Conservation (phyloP, 2,113 vertebrate genomes). For the Nanorana parkeri region DNA sequence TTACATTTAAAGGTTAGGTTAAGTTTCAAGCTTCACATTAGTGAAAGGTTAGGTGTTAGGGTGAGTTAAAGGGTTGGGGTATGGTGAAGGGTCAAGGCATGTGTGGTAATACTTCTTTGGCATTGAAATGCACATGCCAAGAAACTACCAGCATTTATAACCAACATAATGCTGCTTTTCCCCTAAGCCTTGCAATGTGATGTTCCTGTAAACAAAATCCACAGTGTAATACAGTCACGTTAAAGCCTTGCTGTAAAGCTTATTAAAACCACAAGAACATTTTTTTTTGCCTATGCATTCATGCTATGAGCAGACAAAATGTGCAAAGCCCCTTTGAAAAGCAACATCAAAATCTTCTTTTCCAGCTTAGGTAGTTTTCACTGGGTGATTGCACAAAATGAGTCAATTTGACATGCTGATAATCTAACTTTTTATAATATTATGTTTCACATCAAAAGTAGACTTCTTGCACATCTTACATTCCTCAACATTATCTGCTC, state of each 20-base stretch:
- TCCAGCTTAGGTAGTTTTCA: neutral
- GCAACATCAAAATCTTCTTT: slow-evolving; percentile 32
- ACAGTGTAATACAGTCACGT: neutral
- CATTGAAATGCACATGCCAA: too few relatives aligned
- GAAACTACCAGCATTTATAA: too few relatives aligned
- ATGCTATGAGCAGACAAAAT: neutral
- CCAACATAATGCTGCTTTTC: too few relatives aligned
- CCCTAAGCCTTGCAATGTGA: neutral
- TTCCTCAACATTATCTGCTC: neutral
- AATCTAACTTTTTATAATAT: slow-evolving; percentile 19
- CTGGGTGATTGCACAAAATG: neutral
- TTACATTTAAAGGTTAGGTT: too few relatives aligned
- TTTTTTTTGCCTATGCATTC: neutral
- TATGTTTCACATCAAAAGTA: slow-evolving; percentile 23
- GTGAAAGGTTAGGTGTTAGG: too few relatives aligned
- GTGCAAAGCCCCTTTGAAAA: slow-evolving; percentile 16
- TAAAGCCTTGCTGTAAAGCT: neutral
- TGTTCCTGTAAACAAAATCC: neutral
- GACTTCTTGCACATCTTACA: neutral
- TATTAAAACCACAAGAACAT: neutral
- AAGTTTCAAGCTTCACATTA: too few relatives aligned
- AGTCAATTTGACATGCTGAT: slow-evolving; percentile 3
- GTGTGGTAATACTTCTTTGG: too few relatives aligned
- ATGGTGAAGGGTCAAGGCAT: too few relatives aligned
- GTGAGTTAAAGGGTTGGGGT: too few relatives aligned